These are phyloP conservation scores for Triops longicaudatus DNA, from an alignment of 1,140 invertebrate species.

Conservation along the genomic window DNA sequence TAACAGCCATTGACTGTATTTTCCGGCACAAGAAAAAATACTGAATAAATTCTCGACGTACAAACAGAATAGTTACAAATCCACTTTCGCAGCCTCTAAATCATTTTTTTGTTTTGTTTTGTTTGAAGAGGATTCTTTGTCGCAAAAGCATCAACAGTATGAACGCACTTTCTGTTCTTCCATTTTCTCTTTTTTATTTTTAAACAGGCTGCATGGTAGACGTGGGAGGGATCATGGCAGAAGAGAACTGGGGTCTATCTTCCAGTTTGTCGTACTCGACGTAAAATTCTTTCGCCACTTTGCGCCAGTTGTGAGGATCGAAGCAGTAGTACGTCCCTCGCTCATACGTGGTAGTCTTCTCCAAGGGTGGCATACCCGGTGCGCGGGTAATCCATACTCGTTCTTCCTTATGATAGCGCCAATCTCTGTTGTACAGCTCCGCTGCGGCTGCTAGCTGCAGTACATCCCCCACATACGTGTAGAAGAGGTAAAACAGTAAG, in stretches of 20 bases:
- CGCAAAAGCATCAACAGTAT: background rate
- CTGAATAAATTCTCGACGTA: conserved; percentile 8
- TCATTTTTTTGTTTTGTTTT: background rate
- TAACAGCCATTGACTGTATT: conserved; percentile 4
- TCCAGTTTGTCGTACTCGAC: conserved; percentile 96
- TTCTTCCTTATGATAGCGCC: conserved; percentile 98
- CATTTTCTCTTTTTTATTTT: background rate
- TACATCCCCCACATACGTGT: conserved; percentile 95
- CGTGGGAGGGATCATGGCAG: conserved; percentile 4
- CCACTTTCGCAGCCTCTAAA: background rate
- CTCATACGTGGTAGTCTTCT: conserved; percentile 92
- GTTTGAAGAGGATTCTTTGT: background rate
- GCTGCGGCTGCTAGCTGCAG: conserved; percentile 91
- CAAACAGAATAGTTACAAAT: conserved; percentile 9
- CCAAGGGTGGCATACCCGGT: conserved; percentile 78
- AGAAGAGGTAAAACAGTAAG: conserved; percentile 98
- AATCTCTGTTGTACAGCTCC: conserved; percentile 96
- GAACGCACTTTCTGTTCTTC: background rate
- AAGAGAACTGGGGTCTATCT: conserved; percentile 53
- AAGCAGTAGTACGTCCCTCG: conserved; percentile 98
- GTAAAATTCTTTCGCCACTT: conserved; percentile 56
- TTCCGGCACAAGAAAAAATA: conserved; percentile 15
- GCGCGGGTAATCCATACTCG: conserved; percentile 98
- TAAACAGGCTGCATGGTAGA: background rate
- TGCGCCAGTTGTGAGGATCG: conserved; percentile 93